These are phyloP conservation scores for Drosophila equinoxialis DNA, from an alignment of 1,140 invertebrate genomes.

Conservation along the genomic window DNA sequence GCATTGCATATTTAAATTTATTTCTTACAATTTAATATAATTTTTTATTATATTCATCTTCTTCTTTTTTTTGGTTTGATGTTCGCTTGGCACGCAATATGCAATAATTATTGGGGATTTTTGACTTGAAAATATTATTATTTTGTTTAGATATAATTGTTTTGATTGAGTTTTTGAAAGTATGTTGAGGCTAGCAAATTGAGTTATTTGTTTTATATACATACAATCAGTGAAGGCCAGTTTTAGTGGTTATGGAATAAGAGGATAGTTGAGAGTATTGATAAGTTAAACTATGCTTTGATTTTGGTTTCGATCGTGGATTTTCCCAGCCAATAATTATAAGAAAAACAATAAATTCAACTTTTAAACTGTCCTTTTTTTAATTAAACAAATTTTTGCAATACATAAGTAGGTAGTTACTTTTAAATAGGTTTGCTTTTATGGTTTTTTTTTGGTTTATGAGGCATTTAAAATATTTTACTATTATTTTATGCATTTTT, in stretches of 20 bases:
- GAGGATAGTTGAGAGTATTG: neutral
- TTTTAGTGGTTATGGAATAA: neutral
- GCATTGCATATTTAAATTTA: slow-evolving; percentile 72
- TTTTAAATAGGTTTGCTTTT: too few species aligned
- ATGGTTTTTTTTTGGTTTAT: too few species aligned
- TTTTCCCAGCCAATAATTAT: too few species aligned
- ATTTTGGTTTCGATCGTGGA: too few species aligned
- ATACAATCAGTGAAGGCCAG: neutral
- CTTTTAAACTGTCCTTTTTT: too few species aligned
- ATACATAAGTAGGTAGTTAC: too few species aligned
- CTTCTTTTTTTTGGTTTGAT: slow-evolving; percentile 27
- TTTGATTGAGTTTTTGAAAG: slow-evolving; percentile 48
- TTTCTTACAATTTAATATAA: slow-evolving; percentile 62
- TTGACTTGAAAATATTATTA: slow-evolving; percentile 47
- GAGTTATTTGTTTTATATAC: slow-evolving; percentile 37
- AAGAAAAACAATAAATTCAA: too few species aligned
- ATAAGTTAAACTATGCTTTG: neutral
- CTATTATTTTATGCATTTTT: slow-evolving; percentile 8
- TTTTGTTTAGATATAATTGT: slow-evolving; percentile 51
- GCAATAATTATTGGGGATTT: slow-evolving; percentile 59
- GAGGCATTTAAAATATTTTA: neutral
- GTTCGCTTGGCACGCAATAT: slow-evolving; percentile 58
- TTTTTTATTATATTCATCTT: slow-evolving; percentile 35
- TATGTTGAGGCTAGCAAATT: slow-evolving; percentile 51
- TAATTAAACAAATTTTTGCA: too few species aligned